Base-by-base conservation (phyloP, 2,888 invertebrate species). In the Drosophila macrospina region DNA sequence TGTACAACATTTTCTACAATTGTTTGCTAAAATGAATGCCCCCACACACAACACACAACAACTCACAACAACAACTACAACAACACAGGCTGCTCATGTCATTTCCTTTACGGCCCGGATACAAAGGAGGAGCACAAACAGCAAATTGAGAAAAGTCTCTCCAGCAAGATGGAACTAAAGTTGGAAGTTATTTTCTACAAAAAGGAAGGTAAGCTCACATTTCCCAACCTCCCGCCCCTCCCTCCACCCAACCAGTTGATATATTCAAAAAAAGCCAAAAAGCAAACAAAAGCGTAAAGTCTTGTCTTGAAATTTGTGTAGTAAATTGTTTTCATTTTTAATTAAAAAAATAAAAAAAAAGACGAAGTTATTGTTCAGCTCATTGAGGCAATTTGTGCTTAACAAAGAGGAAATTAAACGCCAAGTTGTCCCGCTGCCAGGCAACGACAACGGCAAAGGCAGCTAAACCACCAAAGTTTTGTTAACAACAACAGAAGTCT, bases 131-230 rank as follows among this genome's bases (percentile, higher is more conserved):
- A 97, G 79, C 97, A 98, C 91, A 97, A 97, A 88, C 93, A 94
- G 71, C 96, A 97, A 93, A 98, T 98, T 91, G 97, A 98, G 92
- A 95, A 96, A 81, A 96, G 98, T 28, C 94, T 98, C 80, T 97
- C 97, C 89, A 95, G 95, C 83, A 98, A 98, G 92, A 95, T 95
- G 86, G 98, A 98, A 93, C 95, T 98, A 76, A 98, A 98, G 93
- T 94, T 97, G 81, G 98, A 98, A 93, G 96, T 98, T 74, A 96
- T 97, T 89, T 97, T 98, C 93, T 98, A 98, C 93, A 98, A 97
- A 93, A 98, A 98, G 93, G 97, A 95, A 93, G 97, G 98, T 98
- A 92, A 95, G 95, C 8, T 24, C 20, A 51, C 37, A 13, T n/a
- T 32, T 32, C n/a, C 16, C 11, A 2, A 3, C n/a, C 16, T 41